These are phyloP conservation scores for Cinara cedri DNA, from an alignment of 2,888 invertebrate species.

Conservation along the genomic window DNA sequence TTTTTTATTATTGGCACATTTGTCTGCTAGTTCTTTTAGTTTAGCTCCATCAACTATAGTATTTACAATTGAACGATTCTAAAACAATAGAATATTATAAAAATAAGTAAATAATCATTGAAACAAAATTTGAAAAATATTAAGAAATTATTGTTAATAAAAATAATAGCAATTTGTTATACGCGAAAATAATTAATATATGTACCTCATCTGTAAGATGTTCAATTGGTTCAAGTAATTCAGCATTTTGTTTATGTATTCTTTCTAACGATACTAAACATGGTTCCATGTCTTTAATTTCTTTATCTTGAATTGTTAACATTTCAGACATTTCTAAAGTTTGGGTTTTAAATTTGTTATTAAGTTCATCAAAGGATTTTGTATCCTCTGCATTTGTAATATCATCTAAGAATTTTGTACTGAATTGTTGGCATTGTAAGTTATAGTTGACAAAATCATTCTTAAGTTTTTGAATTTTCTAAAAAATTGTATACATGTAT, in stretches of 20 bases:
- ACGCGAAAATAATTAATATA: not conserved
- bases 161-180: not conserved
- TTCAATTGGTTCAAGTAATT: slow-evolving; percentile 44
- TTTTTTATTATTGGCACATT: slow-evolving; percentile 21
- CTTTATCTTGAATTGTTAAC: slow-evolving; percentile 39
- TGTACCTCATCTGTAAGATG: slow-evolving; percentile 39
- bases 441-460: slow-evolving; percentile 24
- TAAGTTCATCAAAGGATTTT: slow-evolving; percentile 17
- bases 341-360: slow-evolving; percentile 7
- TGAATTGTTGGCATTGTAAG: slow-evolving; percentile 35
- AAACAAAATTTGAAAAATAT: not conserved
- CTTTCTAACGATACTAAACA: slow-evolving; percentile 45
- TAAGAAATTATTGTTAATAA: not conserved
- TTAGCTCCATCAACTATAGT: slow-evolving; percentile 39
- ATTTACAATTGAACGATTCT: slow-evolving; percentile 30
- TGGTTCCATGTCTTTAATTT: slow-evolving; percentile 25
- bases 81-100: too few relatives aligned
- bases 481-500: slow-evolving; percentile 2
- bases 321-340: slow-evolving; percentile 38
- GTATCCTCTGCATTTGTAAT: slow-evolving; percentile 25
- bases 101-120: not conserved
- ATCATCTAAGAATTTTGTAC: slow-evolving; percentile 27
- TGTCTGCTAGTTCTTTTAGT: slow-evolving; percentile 16
- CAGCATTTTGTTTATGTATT: slow-evolving; percentile 18
- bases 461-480: slow-evolving; percentile 47